phyloP scores from a whole-genome alignment of 2,797 vertebrate genomes.

The Typhlichthys subterraneus region DNA sequence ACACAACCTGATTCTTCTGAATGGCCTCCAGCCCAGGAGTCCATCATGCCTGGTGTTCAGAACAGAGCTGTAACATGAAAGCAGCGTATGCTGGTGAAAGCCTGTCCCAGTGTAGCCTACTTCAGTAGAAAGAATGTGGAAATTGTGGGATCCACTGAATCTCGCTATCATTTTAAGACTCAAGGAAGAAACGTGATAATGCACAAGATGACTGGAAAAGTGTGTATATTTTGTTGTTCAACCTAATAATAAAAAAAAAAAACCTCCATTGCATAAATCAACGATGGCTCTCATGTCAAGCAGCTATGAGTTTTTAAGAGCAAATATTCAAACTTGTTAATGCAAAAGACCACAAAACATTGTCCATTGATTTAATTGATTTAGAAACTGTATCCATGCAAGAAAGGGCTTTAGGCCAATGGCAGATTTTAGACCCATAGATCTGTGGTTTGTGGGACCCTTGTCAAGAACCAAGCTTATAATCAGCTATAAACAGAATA shows the following conservation, averaged over 20 bases:
- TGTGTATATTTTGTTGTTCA: no score
- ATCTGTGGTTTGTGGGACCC: background rate
- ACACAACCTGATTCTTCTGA: slow-evolving; percentile 6
- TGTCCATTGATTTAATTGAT: no score
- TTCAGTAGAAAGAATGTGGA: slow-evolving; percentile 51
- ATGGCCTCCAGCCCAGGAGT: slow-evolving; percentile 35
- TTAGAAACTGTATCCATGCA: no score
- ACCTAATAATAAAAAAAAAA: no score
- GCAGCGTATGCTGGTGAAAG: slow-evolving; percentile 10
- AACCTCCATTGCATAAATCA: no score
- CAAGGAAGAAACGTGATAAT: slow-evolving; percentile 30
- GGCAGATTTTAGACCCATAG: background rate
- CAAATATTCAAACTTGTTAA: no score
- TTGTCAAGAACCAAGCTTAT: slow-evolving; percentile 5
- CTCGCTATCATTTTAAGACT: slow-evolving; percentile 46
- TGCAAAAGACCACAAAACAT: no score
- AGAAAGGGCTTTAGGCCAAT: no score
- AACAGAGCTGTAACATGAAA: background rate
- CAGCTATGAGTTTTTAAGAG: no score
- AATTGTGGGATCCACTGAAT: slow-evolving; percentile 56
- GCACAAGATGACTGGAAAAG: slow-evolving; percentile 17
- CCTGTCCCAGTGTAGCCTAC: slow-evolving; percentile 5
- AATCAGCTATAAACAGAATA: slow-evolving; percentile 37
- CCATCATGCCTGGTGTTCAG: background rate
- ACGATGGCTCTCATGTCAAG: no score